These are phyloP conservation scores for Pristionchus japonicus DNA, from an alignment of 2,888 invertebrate genomes.

Conservation along the genomic window DNA sequence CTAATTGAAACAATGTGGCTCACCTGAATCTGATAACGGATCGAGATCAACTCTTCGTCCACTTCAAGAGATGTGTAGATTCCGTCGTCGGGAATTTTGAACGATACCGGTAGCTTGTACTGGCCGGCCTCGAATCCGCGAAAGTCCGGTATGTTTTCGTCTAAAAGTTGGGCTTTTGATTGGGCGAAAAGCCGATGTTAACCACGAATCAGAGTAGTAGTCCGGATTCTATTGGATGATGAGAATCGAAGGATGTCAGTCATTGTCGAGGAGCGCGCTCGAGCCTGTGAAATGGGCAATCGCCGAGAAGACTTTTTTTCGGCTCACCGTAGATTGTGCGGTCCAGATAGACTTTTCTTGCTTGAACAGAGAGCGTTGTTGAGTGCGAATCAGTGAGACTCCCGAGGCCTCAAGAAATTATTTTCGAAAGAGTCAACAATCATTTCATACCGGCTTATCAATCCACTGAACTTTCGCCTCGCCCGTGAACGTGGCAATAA, in stretches of 20 bases:
- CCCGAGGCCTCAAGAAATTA: neutral
- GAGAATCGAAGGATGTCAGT: conserved; percentile 12
- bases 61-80: conserved; percentile 9
- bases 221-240: neutral
- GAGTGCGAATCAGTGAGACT: neutral
- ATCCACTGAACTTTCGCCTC: conserved; percentile 17
- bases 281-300: neutral
- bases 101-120: neutral
- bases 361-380: neutral
- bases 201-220: neutral
- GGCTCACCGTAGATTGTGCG: neutral
- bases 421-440: neutral
- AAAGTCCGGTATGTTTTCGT: neutral
- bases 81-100: neutral
- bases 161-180: neutral
- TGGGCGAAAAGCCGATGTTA: too few relatives aligned
- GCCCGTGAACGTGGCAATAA: neutral
- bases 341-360: neutral
- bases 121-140: conserved; percentile 1
- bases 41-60: neutral
- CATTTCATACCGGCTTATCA: neutral
- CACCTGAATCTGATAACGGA: conserved; percentile 26
- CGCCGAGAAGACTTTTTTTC: neutral
- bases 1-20: neutral
- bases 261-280: neutral